phyloP scores from a whole-genome alignment of 2,113 vertebrate species.

The Pomatostomus ruficeps region DNA sequence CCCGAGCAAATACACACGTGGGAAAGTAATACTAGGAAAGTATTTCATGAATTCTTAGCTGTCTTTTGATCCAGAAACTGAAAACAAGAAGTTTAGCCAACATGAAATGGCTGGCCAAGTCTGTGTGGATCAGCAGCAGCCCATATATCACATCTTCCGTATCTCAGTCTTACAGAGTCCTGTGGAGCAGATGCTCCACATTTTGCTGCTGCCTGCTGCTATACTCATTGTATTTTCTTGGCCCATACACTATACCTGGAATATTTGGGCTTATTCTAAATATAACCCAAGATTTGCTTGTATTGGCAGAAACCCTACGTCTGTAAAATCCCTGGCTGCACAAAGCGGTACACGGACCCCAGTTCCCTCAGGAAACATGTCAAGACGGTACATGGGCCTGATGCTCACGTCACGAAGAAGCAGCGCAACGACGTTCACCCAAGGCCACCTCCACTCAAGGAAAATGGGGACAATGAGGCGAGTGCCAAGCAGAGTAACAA shows the following conservation, averaged over 20 bases:
- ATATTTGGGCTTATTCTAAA: neutral
- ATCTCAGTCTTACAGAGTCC: neutral
- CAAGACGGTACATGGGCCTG: slow-evolving; percentile 94
- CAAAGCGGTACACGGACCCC: slow-evolving; percentile 96
- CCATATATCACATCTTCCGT: neutral
- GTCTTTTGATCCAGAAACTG: slow-evolving; percentile 12
- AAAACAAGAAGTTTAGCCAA: slow-evolving; percentile 42
- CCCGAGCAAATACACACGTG: neutral
- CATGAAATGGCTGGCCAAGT: neutral
- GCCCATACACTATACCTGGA: neutral
- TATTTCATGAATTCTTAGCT: slow-evolving; percentile 38
- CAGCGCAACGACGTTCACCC: slow-evolving; percentile 85
- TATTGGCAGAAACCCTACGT: slow-evolving; percentile 91
- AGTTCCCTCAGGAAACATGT: slow-evolving; percentile 98
- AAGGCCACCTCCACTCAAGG: slow-evolving; percentile 77
- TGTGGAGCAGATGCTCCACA: neutral
- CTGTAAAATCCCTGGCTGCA: slow-evolving; percentile 95
- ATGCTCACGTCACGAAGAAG: slow-evolving; percentile 96
- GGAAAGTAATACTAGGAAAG: slow-evolving; percentile 34
- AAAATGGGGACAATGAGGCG: slow-evolving; percentile 84
- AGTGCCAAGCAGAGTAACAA: slow-evolving; percentile 72
- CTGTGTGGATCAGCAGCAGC: neutral
- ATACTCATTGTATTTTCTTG: neutral
- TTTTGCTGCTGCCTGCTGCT: neutral
- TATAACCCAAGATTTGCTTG: neutral